phyloP scores from a whole-genome alignment of 1,140 invertebrate species.

The Pantala flavescens region DNA sequence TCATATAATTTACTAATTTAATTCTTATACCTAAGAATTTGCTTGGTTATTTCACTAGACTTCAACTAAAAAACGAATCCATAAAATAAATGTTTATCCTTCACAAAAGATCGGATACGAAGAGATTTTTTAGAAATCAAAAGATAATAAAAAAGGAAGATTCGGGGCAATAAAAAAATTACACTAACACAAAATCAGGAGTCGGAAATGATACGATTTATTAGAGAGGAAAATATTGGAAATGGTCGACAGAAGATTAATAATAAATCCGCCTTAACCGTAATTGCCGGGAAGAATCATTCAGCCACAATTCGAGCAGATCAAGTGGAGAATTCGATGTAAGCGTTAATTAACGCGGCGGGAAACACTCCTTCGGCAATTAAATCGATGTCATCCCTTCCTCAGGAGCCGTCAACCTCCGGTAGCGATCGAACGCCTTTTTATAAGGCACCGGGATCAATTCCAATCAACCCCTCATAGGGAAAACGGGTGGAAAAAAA shows the following conservation, averaged over 20 bases:
- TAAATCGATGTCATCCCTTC: conserved; percentile 1
- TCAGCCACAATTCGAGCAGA: neutral
- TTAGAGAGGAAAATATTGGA: neutral
- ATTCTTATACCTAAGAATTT: too few species aligned
- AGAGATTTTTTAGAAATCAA: too few species aligned
- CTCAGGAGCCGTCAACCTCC: neutral
- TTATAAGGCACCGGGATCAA: neutral
- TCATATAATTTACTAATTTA: too few species aligned
- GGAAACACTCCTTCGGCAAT: neutral
- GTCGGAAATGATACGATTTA: neutral
- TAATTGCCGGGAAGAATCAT: too few species aligned
- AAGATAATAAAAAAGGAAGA: too few species aligned
- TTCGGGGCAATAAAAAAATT: too few species aligned
- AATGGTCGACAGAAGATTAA: too few species aligned
- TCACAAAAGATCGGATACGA: too few species aligned
- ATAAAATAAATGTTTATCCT: too few species aligned
- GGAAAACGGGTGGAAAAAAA: neutral
- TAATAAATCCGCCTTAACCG: too few species aligned
- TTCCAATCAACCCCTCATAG: neutral
- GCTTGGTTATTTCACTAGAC: too few species aligned
- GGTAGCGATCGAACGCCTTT: neutral
- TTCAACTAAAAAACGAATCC: too few species aligned
- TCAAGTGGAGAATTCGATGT: neutral
- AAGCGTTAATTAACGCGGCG: neutral
- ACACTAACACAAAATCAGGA: neutral